Percentiles rank a stretch among this genome's conserved stretches.
These are phyloP conservation scores for Sarcophaga subvicina DNA, from an alignment of 2,888 invertebrate species.

Conservation along the genomic window DNA sequence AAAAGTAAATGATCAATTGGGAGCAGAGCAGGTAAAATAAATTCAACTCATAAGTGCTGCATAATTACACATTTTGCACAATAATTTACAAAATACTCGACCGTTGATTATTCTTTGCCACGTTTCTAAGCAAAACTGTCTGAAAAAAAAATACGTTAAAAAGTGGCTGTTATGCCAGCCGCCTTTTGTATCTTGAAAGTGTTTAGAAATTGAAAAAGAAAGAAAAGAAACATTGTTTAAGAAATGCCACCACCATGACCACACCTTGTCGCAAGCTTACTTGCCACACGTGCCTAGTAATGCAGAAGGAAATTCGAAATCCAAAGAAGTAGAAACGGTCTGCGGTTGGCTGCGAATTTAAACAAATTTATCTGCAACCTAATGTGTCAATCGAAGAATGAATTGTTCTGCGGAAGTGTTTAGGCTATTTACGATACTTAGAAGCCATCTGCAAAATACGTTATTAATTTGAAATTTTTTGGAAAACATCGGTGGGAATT, in stretches of 20 bases:
- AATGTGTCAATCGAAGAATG: too few relatives aligned
- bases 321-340: too few relatives aligned
- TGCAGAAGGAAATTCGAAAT: slow-evolving; percentile 53
- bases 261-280: slow-evolving; percentile 45
- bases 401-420: too few relatives aligned
- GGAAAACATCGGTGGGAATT: too few relatives aligned
- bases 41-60: not conserved
- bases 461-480: too few relatives aligned
- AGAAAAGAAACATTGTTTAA: too few relatives aligned
- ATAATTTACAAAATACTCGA: not conserved
- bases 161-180: too few relatives aligned
- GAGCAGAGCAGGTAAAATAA: not conserved
- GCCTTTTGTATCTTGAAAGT: not conserved
- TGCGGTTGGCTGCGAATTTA: slow-evolving; percentile 9
- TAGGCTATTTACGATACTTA: too few relatives aligned
- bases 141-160: not conserved
- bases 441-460: too few relatives aligned
- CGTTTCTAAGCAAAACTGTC: not conserved
- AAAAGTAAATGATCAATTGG: not conserved
- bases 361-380: too few relatives aligned
- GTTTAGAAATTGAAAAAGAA: slow-evolving; percentile 6
- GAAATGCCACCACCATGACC: slow-evolving; percentile 45
- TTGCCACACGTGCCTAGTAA: slow-evolving; percentile 62
- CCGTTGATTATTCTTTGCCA: not conserved
- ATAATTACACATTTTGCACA: slow-evolving; percentile 47